Percentiles rank a stretch among this genome's conserved stretches.
Conservation (phyloP, 2,888 invertebrate species). For the Chrysina gloriosa region DNA sequence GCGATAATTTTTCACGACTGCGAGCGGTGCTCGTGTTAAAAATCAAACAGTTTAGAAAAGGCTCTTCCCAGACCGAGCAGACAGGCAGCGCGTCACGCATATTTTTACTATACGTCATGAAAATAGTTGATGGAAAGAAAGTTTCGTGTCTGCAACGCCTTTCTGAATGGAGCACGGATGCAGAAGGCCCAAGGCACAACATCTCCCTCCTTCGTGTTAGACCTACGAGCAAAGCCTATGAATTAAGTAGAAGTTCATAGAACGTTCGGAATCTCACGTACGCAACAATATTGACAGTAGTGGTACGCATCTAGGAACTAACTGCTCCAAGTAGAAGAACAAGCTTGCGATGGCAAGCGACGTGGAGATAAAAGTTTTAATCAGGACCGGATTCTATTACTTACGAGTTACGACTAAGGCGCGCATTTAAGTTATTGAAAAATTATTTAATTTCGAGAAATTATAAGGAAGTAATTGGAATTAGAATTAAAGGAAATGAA, state of each 20-base stretch:
- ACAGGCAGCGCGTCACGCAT: slow-evolving; percentile 29
- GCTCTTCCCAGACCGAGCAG: slow-evolving; percentile 5
- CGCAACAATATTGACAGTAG: slow-evolving; percentile 32
- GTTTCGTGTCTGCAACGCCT: not conserved
- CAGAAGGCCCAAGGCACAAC: not conserved
- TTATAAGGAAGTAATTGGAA: no score
- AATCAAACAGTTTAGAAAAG: slow-evolving; percentile 6
- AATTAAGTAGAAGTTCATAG: slow-evolving; percentile 10
- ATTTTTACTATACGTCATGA: slow-evolving; percentile 20
- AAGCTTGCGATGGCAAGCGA: not conserved
- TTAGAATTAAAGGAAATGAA: no score
- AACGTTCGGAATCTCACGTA: slow-evolving; percentile 36
- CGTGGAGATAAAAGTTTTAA: not conserved
- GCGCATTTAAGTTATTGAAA: not conserved
- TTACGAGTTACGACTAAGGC: not conserved
- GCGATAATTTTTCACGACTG: not conserved
- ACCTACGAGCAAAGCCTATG: slow-evolving; percentile 14
- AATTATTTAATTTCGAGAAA: not conserved
- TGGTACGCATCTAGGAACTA: slow-evolving; percentile 3
- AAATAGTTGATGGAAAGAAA: not conserved
- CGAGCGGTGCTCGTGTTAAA: not conserved
- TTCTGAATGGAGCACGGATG: slow-evolving; percentile 1
- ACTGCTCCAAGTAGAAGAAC: slow-evolving; percentile 8
- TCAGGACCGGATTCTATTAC: not conserved
- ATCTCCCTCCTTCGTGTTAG: slow-evolving; percentile 5